Evolutionary conservation across 2,888 invertebrate genomes (phyloP).

Genomic region (Neoitamus cyanurus): DNA sequence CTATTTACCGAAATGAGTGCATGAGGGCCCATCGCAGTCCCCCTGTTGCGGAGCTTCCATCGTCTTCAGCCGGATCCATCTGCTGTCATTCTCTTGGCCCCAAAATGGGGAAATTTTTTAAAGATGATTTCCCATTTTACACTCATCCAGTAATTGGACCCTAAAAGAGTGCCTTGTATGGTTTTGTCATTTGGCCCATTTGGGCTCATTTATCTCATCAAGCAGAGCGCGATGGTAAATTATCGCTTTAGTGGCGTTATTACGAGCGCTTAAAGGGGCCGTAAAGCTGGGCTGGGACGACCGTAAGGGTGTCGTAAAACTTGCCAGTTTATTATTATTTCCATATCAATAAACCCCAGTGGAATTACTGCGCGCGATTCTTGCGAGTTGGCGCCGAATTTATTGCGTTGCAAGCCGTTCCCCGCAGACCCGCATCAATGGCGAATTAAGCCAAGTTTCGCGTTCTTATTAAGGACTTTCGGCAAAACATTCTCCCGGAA

Average conservation of each 20-base stretch:
- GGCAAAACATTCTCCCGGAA: not conserved
- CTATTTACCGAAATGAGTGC: constrained; percentile 13
- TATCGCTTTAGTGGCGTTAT: constrained; percentile 16
- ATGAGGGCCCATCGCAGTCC: not conserved
- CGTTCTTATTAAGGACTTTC: not conserved
- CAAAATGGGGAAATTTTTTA: not conserved
- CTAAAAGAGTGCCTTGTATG: not conserved
- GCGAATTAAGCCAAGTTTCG: constrained; percentile 19
- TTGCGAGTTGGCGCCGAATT: constrained; percentile 23
- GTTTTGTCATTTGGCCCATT: not conserved
- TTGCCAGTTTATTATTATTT: constrained; percentile 26
- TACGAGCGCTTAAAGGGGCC: not conserved
- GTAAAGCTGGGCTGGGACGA: not conserved
- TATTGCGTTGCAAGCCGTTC: not conserved
- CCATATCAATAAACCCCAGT: constrained; percentile 34
- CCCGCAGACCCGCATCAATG: not conserved
- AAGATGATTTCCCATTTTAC: not conserved
- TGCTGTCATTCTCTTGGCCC: not conserved
- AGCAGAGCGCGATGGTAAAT: not conserved
- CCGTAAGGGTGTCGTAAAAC: constrained; percentile 13
- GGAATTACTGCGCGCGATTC: not conserved
- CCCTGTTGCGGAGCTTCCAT: not conserved
- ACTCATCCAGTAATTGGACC: not conserved
- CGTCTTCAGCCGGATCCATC: not conserved
- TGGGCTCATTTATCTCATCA: not conserved